A percentile compares a stretch with the other conserved stretches of the same genome.
Conservation (phyloP, 2,888 invertebrate species). For the Coremacera marginata region DNA sequence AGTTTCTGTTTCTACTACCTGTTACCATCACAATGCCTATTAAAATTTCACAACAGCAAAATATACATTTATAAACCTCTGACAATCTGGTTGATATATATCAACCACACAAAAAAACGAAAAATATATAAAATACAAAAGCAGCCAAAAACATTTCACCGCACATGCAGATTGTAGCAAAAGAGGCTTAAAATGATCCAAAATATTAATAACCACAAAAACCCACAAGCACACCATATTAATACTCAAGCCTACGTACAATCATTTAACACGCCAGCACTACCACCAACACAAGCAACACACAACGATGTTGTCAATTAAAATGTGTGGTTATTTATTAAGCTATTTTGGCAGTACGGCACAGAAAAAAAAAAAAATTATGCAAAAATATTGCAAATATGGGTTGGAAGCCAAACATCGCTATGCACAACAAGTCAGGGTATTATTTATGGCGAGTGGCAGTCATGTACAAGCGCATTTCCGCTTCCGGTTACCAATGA, state of each 20-base stretch:
- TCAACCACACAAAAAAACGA: too few relatives aligned
- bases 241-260: background rate
- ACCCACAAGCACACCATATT: background rate
- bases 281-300: conserved; percentile 4
- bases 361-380: background rate
- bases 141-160: too few relatives aligned
- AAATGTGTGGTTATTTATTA: background rate
- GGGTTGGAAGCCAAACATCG: background rate
- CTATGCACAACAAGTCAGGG: background rate
- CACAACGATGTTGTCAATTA: background rate
- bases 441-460: background rate
- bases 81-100: too few relatives aligned
- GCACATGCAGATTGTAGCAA: background rate
- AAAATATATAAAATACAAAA: too few relatives aligned
- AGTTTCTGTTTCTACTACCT: too few relatives aligned
- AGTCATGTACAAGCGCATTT: conserved; percentile 5
- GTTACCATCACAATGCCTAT: too few relatives aligned
- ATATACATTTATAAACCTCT: too few relatives aligned
- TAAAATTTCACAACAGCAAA: too few relatives aligned
- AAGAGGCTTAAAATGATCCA: background rate
- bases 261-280: background rate
- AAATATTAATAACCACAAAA: background rate
- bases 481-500: conserved; percentile 5
- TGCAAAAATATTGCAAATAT: background rate
- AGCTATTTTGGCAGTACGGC: too few relatives aligned